These are phyloP conservation scores for Rachycentron canadum DNA, from an alignment of 2,797 vertebrate genomes.

Conservation along the genomic window DNA sequence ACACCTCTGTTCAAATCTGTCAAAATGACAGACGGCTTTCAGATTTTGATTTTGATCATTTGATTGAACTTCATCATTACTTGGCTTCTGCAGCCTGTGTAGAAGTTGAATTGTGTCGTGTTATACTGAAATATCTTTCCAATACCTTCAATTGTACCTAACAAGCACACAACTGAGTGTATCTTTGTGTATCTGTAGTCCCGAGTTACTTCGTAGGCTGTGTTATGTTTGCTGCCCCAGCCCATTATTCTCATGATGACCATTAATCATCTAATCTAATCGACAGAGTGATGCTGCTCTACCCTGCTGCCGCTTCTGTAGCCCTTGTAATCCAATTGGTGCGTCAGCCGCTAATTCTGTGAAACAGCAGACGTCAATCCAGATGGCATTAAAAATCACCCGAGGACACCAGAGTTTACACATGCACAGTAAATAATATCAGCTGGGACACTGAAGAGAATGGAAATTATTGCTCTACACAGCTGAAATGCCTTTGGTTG, in stretches of 20 bases:
- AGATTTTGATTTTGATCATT: too few relatives aligned
- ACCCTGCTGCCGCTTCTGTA: conserved; percentile 42
- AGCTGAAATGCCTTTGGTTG: background rate
- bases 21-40: too few relatives aligned
- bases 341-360: conserved; percentile 61
- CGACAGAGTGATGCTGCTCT: conserved; percentile 39
- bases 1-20: too few relatives aligned
- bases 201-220: background rate
- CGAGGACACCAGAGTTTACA: conserved; percentile 25
- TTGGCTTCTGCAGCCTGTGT: background rate
- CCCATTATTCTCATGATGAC: conserved; percentile 33
- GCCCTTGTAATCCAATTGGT: conserved; percentile 70
- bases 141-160: background rate
- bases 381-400: conserved; percentile 62
- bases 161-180: background rate
- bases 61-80: background rate
- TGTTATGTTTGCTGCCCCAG: conserved; percentile 19
- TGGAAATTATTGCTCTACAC: background rate
- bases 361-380: conserved; percentile 63
- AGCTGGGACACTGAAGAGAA: background rate
- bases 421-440: conserved; percentile 23
- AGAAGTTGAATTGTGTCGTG: background rate
- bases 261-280: conserved; percentile 65
- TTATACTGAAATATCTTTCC: background rate
- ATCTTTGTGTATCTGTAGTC: background rate